Percentiles rank a stretch among this genome's conserved stretches.
These are phyloP conservation scores for Lophotis ruficrista DNA, from an alignment of 2,113 vertebrate species.

Conservation along the genomic window DNA sequence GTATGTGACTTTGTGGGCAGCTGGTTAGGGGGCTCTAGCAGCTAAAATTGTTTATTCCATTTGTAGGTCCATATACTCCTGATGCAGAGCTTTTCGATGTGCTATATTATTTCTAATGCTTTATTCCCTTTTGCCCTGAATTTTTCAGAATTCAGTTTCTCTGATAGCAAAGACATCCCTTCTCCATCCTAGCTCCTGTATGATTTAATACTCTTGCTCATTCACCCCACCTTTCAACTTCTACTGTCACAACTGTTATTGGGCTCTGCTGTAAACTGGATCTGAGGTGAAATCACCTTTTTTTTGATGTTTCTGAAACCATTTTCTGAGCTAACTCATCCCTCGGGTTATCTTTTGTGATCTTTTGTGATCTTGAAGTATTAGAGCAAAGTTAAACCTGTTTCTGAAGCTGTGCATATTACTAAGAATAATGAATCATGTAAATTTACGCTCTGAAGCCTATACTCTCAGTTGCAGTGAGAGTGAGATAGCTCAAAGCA, in stretches of 20 bases:
- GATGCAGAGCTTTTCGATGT: background rate
- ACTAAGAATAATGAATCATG: background rate
- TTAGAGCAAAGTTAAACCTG: slow-evolving; percentile 20
- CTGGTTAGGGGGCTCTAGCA: background rate
- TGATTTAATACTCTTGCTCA: background rate
- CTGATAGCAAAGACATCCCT: background rate
- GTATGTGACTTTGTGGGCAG: background rate
- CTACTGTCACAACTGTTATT: background rate
- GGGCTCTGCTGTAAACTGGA: background rate
- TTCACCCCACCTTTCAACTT: background rate
- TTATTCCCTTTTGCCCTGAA: background rate
- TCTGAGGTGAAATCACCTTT: background rate
- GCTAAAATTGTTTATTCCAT: background rate
- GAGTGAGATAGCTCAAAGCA: background rate
- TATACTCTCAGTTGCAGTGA: background rate
- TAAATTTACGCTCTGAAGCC: background rate
- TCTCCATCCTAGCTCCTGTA: background rate
- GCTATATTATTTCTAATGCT: background rate
- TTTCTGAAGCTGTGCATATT: slow-evolving; percentile 8
- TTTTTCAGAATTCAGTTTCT: background rate
- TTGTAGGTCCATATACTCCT: background rate
- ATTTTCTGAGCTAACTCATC: slow-evolving; percentile 5
- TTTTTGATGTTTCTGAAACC: slow-evolving; percentile 5
- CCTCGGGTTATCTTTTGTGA: slow-evolving; percentile 24
- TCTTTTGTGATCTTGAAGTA: slow-evolving; percentile 33